Conservation (phyloP, 2,797 vertebrate species). For the Bufotes viridis region DNA sequence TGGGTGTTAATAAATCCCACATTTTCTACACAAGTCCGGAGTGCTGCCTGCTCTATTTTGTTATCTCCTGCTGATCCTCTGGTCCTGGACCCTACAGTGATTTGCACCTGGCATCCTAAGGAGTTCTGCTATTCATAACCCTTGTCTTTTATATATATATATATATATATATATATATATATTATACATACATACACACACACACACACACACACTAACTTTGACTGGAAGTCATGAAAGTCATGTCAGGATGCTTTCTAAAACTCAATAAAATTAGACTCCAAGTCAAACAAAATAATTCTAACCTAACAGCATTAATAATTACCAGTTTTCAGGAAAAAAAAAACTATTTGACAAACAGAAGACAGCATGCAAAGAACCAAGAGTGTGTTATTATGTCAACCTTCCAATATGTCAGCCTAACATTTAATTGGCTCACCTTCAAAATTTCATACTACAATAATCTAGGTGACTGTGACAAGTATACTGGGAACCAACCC, state of each 20-base stretch:
- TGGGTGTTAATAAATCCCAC: no score
- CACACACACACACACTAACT: no score
- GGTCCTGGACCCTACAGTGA: no score
- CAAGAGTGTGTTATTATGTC: constrained; percentile 56
- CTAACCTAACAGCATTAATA: constrained; percentile 28
- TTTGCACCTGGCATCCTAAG: no score
- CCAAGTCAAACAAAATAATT: constrained; percentile 27
- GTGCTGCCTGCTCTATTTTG: no score
- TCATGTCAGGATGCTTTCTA: not conserved
- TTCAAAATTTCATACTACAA: constrained; percentile 52
- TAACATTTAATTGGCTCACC: constrained; percentile 58
- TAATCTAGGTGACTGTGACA: constrained; percentile 59
- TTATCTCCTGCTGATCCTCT: no score
- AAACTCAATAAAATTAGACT: constrained; percentile 2
- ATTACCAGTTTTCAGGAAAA: constrained; percentile 35
- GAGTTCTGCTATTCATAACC: no score
- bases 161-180: no score
- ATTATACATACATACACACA: not conserved
- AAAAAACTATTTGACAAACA: constrained; percentile 48
- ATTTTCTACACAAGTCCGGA: no score
- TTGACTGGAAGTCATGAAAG: no score
- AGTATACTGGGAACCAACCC: constrained; percentile 52
- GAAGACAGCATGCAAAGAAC: constrained; percentile 41
- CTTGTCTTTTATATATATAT: no score
- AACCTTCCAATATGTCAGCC: constrained; percentile 55